Evolutionary conservation across 2,888 invertebrate genomes (phyloP).

Genomic region (Cristatella mucedo): DNA sequence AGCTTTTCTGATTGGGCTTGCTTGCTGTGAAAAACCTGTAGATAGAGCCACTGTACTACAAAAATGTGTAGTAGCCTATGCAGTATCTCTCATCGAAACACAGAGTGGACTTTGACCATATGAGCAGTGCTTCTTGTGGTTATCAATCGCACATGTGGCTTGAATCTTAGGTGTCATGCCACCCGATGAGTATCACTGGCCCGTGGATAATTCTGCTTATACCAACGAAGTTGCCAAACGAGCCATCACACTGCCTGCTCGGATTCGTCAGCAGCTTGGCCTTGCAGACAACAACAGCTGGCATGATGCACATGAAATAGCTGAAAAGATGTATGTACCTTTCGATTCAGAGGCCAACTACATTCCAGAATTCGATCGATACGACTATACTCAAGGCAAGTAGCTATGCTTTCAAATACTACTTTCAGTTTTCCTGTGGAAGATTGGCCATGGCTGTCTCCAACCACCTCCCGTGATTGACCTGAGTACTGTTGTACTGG

Average conservation of each 20-base stretch:
- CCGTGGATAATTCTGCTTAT: constrained; percentile 30
- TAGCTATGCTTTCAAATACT: too few relatives aligned
- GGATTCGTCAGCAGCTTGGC: neutral
- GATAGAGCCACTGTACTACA: neutral
- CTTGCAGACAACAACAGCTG: neutral
- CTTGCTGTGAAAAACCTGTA: neutral
- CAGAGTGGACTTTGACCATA: too few relatives aligned
- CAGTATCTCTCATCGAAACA: neutral
- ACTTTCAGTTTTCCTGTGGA: too few relatives aligned
- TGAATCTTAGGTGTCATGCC: constrained; percentile 27
- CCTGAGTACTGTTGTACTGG: too few relatives aligned
- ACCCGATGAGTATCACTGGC: constrained; percentile 28
- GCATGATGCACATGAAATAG: constrained; percentile 13
- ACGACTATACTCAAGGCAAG: too few relatives aligned
- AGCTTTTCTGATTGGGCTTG: too few relatives aligned
- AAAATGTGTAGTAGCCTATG: neutral
- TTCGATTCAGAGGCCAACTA: constrained; percentile 27
- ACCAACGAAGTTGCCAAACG: constrained; percentile 26
- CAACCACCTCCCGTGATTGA: too few relatives aligned
- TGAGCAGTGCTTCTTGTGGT: too few relatives aligned
- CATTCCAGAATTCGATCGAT: constrained; percentile 39
- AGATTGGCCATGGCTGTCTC: too few relatives aligned
- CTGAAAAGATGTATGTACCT: constrained; percentile 24
- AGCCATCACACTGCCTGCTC: constrained; percentile 12
- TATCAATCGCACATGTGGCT: constrained; percentile 6